Evolutionary conservation across 1,140 invertebrate genomes (phyloP).

Genomic region (Ganaspis sp.): DNA sequence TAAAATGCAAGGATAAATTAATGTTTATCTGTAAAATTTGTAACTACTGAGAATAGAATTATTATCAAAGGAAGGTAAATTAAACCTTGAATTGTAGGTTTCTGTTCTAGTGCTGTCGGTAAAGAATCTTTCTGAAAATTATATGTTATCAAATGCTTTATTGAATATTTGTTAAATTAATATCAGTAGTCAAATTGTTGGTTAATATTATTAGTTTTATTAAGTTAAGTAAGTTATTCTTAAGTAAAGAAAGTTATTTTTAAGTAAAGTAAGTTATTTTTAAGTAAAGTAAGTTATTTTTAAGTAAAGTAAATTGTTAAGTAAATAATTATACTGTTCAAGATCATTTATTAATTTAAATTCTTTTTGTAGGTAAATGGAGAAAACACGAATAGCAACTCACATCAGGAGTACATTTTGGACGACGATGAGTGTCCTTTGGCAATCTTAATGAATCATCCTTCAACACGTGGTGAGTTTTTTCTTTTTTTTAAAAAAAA

Average conservation of each 20-base stretch:
- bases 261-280: too few species aligned
- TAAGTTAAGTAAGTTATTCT: too few species aligned
- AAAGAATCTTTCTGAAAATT: not conserved
- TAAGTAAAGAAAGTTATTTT: too few species aligned
- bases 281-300: not conserved
- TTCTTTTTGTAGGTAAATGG: slow-evolving; percentile 80
- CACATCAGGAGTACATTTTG: slow-evolving; percentile 90
- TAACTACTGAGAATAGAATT: not conserved
- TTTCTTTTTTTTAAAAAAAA: not conserved
- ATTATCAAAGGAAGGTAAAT: not conserved
- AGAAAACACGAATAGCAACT: slow-evolving; percentile 78
- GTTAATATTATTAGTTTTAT: not conserved
- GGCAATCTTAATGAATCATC: slow-evolving; percentile 94
- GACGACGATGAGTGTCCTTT: slow-evolving; percentile 98
- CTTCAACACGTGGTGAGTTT: slow-evolving; percentile 87
- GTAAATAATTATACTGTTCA: too few species aligned
- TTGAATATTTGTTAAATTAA: not conserved
- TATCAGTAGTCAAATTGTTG: not conserved
- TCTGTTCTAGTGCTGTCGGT: slow-evolving; percentile 5
- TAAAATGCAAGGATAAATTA: too few species aligned
- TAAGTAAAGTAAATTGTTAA: too few species aligned
- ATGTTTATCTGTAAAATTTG: too few species aligned
- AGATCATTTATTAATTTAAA: not conserved
- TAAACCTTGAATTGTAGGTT: not conserved
- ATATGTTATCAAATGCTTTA: not conserved